Base-by-base conservation (phyloP, 2,888 invertebrate species). In the Drosophila diplacantha region DNA sequence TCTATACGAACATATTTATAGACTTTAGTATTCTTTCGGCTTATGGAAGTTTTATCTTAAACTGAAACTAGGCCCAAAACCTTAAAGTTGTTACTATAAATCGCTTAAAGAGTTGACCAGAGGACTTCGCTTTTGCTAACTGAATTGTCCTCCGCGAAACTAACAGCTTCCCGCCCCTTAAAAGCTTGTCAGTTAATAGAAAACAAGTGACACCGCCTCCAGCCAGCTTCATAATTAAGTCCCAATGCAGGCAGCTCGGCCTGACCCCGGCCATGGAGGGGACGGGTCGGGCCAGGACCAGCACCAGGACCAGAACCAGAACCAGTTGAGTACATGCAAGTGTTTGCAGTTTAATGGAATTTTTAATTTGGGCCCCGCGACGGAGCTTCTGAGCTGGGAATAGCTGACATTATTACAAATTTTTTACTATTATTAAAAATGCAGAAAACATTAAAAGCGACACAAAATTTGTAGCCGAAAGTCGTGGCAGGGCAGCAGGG, bases 321-420 rank as follows among this genome's bases (percentile, higher is more conserved):
- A 31, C 44, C 60, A 41, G 34, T 58, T 14, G 41, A 47, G 47
- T 38, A 53, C 67, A 52, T 70, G 56, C 58, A 57, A 73, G 61
- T 71, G 81, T 62, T 79, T 73, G 74, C 76, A 66, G 69, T 75
- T 80, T 80, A 80, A 82, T 82, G 77, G 83, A 78, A 78, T 82
- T 78, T 78, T 77, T 74, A 78, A 78, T 82, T 74, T 60, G 47
- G 46, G 50, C 32, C 22, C 52, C 47, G 55, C 54, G 18, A 35
- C 18, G 54, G 35, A 31, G 32, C 34, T 49, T 16, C 47, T 54
- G 65, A 43, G 24, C 34, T 52, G 55, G 41, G 43, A 39, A 52
- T 62, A 43, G 50, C 43, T 57, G 50, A 59, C 54, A 68, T 63
- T 77, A 68, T 79, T 67, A 58, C 66, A 47, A 55, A 59, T 64